Evolutionary conservation across 2,797 vertebrate species (phyloP).

Genomic region (Aeoliscus strigatus): DNA sequence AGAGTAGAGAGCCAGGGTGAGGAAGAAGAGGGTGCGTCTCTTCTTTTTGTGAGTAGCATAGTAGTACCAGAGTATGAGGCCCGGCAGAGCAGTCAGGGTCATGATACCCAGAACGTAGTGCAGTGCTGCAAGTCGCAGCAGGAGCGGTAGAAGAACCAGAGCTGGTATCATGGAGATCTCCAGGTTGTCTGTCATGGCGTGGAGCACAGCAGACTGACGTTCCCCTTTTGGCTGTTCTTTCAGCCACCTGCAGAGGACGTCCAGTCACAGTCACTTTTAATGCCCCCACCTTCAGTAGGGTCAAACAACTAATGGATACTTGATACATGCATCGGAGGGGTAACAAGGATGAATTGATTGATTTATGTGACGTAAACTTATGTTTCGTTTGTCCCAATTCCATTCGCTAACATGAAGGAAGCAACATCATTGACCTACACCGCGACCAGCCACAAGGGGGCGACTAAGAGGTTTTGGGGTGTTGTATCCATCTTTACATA

Average conservation of each 20-base stretch:
- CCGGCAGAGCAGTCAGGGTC: conserved; percentile 78
- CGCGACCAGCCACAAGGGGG: too few relatives aligned
- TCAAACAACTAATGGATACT: too few relatives aligned
- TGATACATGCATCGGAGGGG: too few relatives aligned
- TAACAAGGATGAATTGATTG: too few relatives aligned
- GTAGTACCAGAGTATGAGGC: conserved; percentile 88
- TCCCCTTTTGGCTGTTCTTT: conserved; percentile 68
- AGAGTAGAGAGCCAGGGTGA: conserved; percentile 86
- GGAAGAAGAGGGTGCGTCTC: conserved; percentile 87
- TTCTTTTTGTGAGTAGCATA: conserved; percentile 86
- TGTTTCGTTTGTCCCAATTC: too few relatives aligned
- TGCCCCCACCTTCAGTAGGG: too few relatives aligned
- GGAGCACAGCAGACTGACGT: conserved; percentile 69
- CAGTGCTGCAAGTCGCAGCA: conserved; percentile 82
- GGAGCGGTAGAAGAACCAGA: conserved; percentile 80
- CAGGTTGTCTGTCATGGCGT: conserved; percentile 74
- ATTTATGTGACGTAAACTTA: too few relatives aligned
- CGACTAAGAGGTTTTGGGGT: too few relatives aligned
- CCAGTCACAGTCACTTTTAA: background rate
- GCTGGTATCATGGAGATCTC: conserved; percentile 85
- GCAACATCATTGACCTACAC: too few relatives aligned
- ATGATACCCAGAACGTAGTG: conserved; percentile 80
- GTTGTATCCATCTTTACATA: too few relatives aligned
- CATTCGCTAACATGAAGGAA: too few relatives aligned
- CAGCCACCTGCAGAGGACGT: conserved; percentile 76